Evolutionary conservation across 2,113 vertebrate species (phyloP).

Genomic region (Nanorana parkeri): DNA sequence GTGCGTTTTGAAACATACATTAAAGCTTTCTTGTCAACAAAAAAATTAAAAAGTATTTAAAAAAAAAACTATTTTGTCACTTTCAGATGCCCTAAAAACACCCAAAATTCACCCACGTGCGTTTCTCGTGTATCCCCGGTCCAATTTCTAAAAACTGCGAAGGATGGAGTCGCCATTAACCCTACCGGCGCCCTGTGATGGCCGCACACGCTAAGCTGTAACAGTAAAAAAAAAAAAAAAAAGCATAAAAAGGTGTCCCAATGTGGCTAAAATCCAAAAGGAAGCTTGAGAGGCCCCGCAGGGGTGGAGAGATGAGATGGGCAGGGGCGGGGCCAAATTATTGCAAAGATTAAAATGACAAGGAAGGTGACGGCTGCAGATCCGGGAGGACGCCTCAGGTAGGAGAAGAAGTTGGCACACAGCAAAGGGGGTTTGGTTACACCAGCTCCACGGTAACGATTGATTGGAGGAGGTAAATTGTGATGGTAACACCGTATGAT

Average conservation of each 20-base stretch:
- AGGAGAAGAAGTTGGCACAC: neutral
- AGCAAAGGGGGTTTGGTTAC: neutral
- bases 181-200: neutral
- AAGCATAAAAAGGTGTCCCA: neutral
- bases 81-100: too few species aligned
- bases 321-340: neutral
- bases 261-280: neutral
- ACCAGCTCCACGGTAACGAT: neutral
- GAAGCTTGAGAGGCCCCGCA: neutral
- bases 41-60: too few species aligned
- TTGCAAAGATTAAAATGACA: neutral
- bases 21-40: too few species aligned
- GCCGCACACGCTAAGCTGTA: neutral
- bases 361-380: neutral
- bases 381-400: neutral
- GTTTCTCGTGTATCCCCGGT: neutral
- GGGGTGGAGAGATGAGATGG: too few species aligned
- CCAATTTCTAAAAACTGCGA: neutral
- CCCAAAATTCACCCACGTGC: too few species aligned
- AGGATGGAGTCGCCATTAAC: too few species aligned
- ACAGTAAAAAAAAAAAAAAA: neutral
- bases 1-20: too few species aligned
- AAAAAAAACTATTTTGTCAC: too few species aligned
- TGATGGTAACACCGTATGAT: neutral
- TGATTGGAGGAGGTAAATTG: neutral